Evolutionary conservation across 2,797 vertebrate species (phyloP), one percentile per base, ranked within the genome.

Genomic region (Molossus molossus): DNA sequence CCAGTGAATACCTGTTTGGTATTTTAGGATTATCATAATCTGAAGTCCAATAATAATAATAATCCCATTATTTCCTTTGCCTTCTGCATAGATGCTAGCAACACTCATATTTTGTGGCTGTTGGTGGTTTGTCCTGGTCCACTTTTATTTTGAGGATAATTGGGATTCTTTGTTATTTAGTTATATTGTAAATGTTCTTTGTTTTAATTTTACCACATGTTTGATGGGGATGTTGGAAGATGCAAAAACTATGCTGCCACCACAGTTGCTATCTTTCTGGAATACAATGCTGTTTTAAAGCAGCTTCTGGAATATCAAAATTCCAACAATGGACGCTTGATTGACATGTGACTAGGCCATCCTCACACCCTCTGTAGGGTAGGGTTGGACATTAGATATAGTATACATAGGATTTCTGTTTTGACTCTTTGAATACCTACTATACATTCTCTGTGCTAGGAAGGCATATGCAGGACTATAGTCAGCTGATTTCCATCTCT

Each of bases 121-220:
- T 80, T 70, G 37, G 21, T 88, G 37, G 9, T 65, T 90, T 92
- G 27, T 70, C 69, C 17, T 76, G 37, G 27, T 40, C 8, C 40
- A 40, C n/a, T 91, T 93, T 85, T 82, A 89, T 88, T 95, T 89
- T 73, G 45, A 73, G 20, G 21, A 67, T 89, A 91, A 79, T 53
- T 58, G 55, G 13, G 33, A 62, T 25, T 50, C 27, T 73, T 64
- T 77, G n/a, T 50, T 58, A 77, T 67, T 85, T 45, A 65, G 33
- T 77, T 84, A 82, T 90, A n/a, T 58, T 91, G 37, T 76, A 60
- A 55, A 25, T 48, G 9, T 96, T 23, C 13, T n/a, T 84, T 58
- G 57, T 92, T 90, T 89, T 82, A 82, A 57, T 89, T 95, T 89
- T 55, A 27, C 60, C 29, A 27, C 67, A 83, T 94, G 9, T 82